A percentile compares a stretch with the other conserved stretches of the same genome.
These are phyloP conservation scores for Metaphire vulgaris DNA, from an alignment of 1,140 invertebrate genomes.

Conservation along the genomic window DNA sequence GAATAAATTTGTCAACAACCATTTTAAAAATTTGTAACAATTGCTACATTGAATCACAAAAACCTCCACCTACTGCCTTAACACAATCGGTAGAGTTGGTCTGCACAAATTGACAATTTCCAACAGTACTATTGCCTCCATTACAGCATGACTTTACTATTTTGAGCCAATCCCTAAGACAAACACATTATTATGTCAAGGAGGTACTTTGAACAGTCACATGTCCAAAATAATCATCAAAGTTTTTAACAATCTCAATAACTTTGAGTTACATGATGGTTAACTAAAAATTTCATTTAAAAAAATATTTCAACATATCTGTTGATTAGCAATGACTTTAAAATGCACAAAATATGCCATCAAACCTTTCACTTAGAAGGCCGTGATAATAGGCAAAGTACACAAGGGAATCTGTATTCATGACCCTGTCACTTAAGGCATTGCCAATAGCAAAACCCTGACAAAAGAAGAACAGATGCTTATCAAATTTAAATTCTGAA, in stretches of 20 bases:
- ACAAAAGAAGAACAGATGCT: neutral
- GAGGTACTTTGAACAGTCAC: neutral
- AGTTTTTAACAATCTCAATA: no score
- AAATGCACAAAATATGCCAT: no score
- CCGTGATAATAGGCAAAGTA: constrained; percentile 57
- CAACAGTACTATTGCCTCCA: neutral
- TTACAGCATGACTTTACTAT: neutral
- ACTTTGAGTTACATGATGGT: no score
- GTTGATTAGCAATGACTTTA: no score
- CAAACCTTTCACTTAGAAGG: constrained; percentile 50
- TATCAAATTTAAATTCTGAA: no score
- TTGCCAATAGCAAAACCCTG: constrained; percentile 57
- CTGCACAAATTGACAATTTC: neutral
- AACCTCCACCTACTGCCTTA: neutral
- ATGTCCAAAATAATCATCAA: no score
- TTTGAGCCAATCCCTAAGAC: neutral
- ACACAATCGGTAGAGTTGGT: neutral
- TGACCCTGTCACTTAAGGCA: constrained; percentile 50
- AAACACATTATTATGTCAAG: neutral
- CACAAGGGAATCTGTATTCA: constrained; percentile 53
- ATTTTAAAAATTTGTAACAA: no score
- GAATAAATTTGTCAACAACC: no score
- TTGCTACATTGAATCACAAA: no score
- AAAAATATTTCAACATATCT: no score
- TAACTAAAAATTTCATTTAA: no score